Base-by-base conservation (phyloP, 2,888 invertebrate genomes). In the Eupithecia tripunctaria region DNA sequence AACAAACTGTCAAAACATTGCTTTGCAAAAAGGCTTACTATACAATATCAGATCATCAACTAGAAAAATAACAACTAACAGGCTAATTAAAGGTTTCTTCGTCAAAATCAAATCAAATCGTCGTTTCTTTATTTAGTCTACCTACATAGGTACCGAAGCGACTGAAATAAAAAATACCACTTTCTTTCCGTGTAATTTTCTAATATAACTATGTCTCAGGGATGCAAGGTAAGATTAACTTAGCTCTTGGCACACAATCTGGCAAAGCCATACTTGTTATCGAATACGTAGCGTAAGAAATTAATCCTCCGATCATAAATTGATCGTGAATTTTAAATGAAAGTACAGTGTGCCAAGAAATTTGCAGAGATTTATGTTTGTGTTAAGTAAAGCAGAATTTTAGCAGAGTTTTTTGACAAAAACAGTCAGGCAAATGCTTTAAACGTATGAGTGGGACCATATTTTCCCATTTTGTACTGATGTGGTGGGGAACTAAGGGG, bases 221-320 rank as follows among this genome's bases (percentile, higher is more conserved):
- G 1, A 21, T 51, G 12, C 21, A 51, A 47, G 21, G 1, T 51
- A 21, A 51, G 21, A 4, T 4, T 56, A 56, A 25, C 5, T 56
- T 56, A 5, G 21, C 21, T 25, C 12, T 56, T 56, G 56, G 56
- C 56, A 56, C 56, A 56, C 56, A 25, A 56, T 56, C 25, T 56
- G 25, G 14, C 56, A 56, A 14, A 25, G 25, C 56, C 12, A 38
- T 36, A 25, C 36, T 47, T 38, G 41, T 63, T 56, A 67, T 29
- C 43, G 43, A 47, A 14, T n/a, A 21, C 32, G 6, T 27, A 68
- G 43, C 36, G n/a, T 29, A 25, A 56, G 15, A 68, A 62, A 74
- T 74, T 68, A 68, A 65, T 68, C 62, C 25, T 65, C 5, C 12
- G 32, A 47, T 70, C 29, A 62, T 65, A 68, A 71, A 74, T 66